Evolutionary conservation across 2,113 vertebrate genomes (phyloP).

Genomic region (Lampris megalopsis): DNA sequence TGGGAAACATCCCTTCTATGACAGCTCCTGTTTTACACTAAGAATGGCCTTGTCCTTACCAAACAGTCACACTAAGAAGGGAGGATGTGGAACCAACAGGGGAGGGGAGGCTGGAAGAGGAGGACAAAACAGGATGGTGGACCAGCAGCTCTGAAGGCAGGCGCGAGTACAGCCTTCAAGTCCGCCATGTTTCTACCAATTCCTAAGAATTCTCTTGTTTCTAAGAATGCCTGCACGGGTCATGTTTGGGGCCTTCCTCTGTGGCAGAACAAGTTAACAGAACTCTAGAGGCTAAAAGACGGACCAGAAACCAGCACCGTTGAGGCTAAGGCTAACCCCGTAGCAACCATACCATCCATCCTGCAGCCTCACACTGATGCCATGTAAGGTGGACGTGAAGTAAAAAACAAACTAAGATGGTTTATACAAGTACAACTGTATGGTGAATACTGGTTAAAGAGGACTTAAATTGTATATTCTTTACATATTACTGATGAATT

Average conservation of each 20-base stretch:
- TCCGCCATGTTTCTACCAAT: background rate
- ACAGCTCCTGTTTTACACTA: constrained; percentile 14
- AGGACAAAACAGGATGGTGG: constrained; percentile 11
- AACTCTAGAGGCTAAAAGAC: background rate
- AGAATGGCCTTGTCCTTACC: background rate
- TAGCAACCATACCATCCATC: background rate
- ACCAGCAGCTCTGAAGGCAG: constrained; percentile 3
- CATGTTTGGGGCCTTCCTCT: background rate
- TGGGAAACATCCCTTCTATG: constrained; percentile 40
- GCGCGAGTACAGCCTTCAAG: background rate
- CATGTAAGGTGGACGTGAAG: background rate
- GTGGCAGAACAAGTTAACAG: constrained; percentile 4
- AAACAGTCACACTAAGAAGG: too few species aligned
- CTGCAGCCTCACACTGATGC: constrained; percentile 25
- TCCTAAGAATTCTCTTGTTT: background rate
- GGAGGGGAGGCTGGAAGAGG: constrained; percentile 23
- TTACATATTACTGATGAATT: constrained; percentile 36
- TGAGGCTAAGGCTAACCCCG: background rate
- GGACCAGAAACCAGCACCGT: background rate
- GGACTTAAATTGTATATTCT: constrained; percentile 27
- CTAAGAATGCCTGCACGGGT: constrained; percentile 8
- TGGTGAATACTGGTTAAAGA: background rate
- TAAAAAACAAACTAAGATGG: constrained; percentile 22
- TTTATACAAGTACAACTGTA: constrained; percentile 19
- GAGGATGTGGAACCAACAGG: background rate